These are phyloP conservation scores for Tetragnatha montana DNA, from an alignment of 2,888 invertebrate species.

Conservation along the genomic window DNA sequence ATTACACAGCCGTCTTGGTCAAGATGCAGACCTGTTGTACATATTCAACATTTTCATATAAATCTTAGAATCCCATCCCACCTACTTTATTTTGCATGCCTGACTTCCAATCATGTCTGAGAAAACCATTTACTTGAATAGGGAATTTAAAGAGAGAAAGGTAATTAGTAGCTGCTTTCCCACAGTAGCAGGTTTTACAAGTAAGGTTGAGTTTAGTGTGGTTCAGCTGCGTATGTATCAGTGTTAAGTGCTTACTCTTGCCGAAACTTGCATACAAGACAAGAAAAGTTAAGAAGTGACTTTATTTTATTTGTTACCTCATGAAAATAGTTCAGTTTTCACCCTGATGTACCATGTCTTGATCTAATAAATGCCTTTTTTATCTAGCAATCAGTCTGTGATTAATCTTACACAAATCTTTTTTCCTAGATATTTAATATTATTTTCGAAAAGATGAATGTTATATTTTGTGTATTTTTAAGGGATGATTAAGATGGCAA, in stretches of 20 bases:
- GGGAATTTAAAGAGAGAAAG: neutral
- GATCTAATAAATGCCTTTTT: slow-evolving; percentile 46
- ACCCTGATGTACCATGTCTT: slow-evolving; percentile 34
- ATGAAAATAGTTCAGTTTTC: slow-evolving; percentile 46
- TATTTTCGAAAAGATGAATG: too few species aligned
- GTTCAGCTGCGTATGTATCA: neutral
- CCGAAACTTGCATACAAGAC: neutral
- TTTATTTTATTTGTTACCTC: slow-evolving; percentile 1
- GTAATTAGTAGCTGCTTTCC: neutral
- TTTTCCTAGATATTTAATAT: too few species aligned
- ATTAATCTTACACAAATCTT: too few species aligned
- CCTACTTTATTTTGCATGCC: neutral
- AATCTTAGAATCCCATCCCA: neutral
- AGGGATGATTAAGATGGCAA: too few species aligned
- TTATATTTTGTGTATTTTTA: too few species aligned
- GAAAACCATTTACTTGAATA: neutral
- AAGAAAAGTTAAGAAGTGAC: neutral
- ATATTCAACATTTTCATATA: neutral
- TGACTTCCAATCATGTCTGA: neutral
- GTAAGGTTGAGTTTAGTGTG: neutral
- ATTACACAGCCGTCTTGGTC: neutral
- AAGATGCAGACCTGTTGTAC: neutral
- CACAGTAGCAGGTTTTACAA: neutral
- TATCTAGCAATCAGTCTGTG: slow-evolving; percentile 34
- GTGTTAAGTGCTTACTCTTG: neutral